phyloP scores from a whole-genome alignment of 1,140 invertebrate genomes.

The Nymphalis io region DNA sequence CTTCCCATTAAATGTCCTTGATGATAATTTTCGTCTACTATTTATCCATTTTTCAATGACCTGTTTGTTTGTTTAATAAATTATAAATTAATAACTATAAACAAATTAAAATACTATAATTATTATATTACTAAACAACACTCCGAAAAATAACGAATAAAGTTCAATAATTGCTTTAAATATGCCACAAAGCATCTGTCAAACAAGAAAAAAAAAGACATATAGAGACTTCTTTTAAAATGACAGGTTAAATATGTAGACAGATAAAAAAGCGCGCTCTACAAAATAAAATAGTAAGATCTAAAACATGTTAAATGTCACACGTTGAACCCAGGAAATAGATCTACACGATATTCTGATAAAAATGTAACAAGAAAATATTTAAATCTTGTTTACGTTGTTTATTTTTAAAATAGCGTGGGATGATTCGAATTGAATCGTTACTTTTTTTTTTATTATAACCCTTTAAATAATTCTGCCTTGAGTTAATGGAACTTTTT shows the following conservation, averaged over 20 bases:
- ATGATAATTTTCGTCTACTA: too few relatives aligned
- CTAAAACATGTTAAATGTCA: neutral
- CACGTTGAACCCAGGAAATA: constrained; percentile 5
- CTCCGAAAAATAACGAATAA: too few relatives aligned
- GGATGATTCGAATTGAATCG: neutral
- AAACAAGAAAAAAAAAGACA: neutral
- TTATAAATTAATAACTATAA: too few relatives aligned
- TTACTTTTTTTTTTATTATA: neutral
- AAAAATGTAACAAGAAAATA: neutral
- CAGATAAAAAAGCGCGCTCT: neutral
- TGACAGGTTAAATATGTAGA: neutral
- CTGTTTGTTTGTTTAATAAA: too few relatives aligned
- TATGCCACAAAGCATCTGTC: neutral
- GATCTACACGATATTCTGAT: neutral
- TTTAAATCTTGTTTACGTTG: neutral
- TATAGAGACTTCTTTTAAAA: neutral
- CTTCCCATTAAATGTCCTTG: too few relatives aligned
- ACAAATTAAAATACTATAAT: too few relatives aligned
- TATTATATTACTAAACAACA: too few relatives aligned
- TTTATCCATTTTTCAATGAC: too few relatives aligned
- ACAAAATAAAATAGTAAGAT: neutral
- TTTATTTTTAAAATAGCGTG: neutral
- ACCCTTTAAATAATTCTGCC: too few relatives aligned
- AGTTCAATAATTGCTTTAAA: neutral
- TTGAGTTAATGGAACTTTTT: too few relatives aligned